Percentiles rank a stretch among this genome's conserved stretches.
phyloP scores from a whole-genome alignment of 2,888 invertebrate species.

The Polymixis lichenea region DNA sequence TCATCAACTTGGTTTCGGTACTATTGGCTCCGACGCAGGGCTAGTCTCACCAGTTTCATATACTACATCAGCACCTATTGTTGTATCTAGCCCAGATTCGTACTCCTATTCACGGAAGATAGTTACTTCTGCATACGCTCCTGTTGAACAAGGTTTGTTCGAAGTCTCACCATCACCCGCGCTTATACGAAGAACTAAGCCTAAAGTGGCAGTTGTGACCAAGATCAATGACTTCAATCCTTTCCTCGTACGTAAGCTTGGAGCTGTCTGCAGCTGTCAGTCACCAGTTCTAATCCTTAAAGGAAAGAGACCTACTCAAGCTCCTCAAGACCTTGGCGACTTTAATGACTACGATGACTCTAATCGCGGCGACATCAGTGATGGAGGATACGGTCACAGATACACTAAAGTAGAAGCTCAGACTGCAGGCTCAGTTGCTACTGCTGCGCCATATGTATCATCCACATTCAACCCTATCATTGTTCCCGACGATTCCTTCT shows the following conservation, averaged over 20 bases:
- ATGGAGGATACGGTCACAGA: constrained; percentile 76
- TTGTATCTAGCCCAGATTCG: constrained; percentile 74
- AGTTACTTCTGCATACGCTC: constrained; percentile 80
- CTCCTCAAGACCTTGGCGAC: constrained; percentile 76
- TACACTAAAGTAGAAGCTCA: constrained; percentile 71
- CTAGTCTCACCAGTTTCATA: constrained; percentile 81
- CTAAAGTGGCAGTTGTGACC: constrained; percentile 91
- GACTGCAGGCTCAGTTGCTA: constrained; percentile 65
- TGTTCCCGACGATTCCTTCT: constrained; percentile 87
- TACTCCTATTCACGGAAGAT: constrained; percentile 72
- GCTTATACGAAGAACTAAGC: constrained; percentile 81
- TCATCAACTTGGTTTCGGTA: constrained; percentile 81
- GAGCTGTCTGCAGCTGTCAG: constrained; percentile 93
- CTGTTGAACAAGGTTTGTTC: constrained; percentile 81
- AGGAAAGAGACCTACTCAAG: constrained; percentile 83
- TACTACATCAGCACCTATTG: constrained; percentile 79
- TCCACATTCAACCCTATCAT: constrained; percentile 88
- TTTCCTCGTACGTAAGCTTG: constrained; percentile 92
- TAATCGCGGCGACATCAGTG: constrained; percentile 78
- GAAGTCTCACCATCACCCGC: constrained; percentile 81
- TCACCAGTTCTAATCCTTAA: constrained; percentile 90
- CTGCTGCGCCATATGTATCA: constrained; percentile 77
- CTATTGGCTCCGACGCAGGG: constrained; percentile 81
- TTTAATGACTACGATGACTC: constrained; percentile 79
- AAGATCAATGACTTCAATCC: constrained; percentile 94